Conservation (phyloP, 2,888 invertebrate genomes). For the Acronicta leporina region DNA sequence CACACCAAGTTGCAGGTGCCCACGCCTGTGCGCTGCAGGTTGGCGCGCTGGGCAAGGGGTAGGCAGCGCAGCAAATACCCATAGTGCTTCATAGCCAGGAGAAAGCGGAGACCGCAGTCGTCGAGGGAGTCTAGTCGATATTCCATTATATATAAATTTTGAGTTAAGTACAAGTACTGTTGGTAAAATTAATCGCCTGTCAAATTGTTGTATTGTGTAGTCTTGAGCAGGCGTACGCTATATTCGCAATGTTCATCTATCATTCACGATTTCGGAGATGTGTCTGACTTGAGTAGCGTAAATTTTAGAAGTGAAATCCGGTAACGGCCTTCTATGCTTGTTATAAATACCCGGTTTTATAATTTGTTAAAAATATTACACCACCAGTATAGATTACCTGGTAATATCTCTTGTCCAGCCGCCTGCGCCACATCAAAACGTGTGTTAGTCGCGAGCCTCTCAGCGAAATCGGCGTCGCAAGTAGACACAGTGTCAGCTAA, state of each 20-base stretch:
- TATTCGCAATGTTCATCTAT: too few species aligned
- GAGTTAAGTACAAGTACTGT: too few species aligned
- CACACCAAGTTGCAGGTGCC: conserved; percentile 98
- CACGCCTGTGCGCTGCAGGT: conserved; percentile 95
- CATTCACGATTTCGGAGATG: too few species aligned
- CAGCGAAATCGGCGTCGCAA: conserved; percentile 96
- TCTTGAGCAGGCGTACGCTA: too few species aligned
- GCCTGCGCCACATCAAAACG: conserved; percentile 72
- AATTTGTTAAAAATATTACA: too few species aligned
- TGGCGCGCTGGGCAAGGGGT: conserved; percentile 95
- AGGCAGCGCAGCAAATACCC: conserved; percentile 98
- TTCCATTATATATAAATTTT: not conserved
- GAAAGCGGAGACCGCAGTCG: conserved; percentile 98
- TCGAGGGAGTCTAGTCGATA: conserved; percentile 93
- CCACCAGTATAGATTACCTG: conserved; percentile 66
- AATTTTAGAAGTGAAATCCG: too few species aligned
- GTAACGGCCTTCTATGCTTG: too few species aligned
- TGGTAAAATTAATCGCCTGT: too few species aligned
- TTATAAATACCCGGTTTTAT: too few species aligned
- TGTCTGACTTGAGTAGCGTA: too few species aligned
- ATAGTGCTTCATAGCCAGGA: conserved; percentile 99
- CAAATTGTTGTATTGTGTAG: too few species aligned
- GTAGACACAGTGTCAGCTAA: conserved; percentile 99
- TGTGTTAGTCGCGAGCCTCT: conserved; percentile 90
- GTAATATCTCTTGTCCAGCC: conserved; percentile 75